These are phyloP conservation scores for Microplitis deprimator DNA, from an alignment of 2,888 invertebrate genomes.

Conservation along the genomic window DNA sequence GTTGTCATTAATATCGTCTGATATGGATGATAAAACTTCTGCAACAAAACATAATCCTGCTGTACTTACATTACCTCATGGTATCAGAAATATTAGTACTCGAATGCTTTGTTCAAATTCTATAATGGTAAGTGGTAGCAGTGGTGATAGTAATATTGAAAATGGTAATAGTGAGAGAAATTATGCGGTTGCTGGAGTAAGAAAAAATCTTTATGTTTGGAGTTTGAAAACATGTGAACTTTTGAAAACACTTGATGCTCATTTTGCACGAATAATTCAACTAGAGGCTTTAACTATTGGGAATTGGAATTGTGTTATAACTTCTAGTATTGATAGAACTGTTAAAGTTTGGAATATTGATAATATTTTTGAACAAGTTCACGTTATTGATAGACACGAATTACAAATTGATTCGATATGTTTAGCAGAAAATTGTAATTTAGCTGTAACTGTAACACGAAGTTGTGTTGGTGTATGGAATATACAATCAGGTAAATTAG, in stretches of 20 bases:
- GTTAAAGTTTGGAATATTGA: conserved; percentile 99
- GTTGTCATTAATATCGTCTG: conserved; percentile 70
- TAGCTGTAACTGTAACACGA: conserved; percentile 94
- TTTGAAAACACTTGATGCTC: conserved; percentile 94
- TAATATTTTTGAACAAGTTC: conserved; percentile 98
- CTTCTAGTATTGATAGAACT: conserved; percentile 96
- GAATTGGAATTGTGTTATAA: conserved; percentile 94
- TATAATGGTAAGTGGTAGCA: conserved; percentile 91
- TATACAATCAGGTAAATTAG: conserved; percentile 86
- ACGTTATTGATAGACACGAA: conserved; percentile 95
- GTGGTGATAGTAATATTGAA: conserved; percentile 75
- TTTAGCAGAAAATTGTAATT: conserved; percentile 82
- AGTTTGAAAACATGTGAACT: conserved; percentile 84
- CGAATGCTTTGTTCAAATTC: conserved; percentile 92
- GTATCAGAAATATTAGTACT: conserved; percentile 93
- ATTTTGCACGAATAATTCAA: conserved; percentile 96
- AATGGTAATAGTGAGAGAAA: conserved; percentile 73
- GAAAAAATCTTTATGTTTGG: conserved; percentile 97
- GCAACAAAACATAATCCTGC: conserved; percentile 73
- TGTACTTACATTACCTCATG: conserved; percentile 84
- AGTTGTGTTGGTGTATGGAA: conserved; percentile 98
- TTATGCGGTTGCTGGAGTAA: conserved; percentile 95
- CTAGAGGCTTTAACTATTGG: conserved; percentile 89
- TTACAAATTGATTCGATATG: conserved; percentile 93
- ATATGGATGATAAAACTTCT: neutral